Evolutionary conservation across 2,888 invertebrate species (phyloP), one percentile per base, ranked within the genome.

Genomic region (Pollenia amentaria): DNA sequence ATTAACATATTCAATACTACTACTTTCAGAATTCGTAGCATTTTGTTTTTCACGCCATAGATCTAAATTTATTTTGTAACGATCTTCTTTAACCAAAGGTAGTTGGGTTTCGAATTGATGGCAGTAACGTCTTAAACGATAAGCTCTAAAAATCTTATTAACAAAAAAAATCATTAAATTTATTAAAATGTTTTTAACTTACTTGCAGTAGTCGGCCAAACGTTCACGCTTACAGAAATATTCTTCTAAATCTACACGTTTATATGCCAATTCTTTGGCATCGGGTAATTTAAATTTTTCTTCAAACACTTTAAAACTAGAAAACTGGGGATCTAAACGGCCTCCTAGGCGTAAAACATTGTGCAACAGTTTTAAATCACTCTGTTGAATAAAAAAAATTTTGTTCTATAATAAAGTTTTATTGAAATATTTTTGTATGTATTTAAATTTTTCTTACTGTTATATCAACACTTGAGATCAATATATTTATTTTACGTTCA

Each of bases 201-300:
- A 93, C 93, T 92, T 92, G 88, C 93, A 92, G 79, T 91, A 93
- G 79, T 93, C 92, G 40, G 91, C 90, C 4, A 93, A 90, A 64
- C 91, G 90, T 82, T 93, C 93, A 14, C 93, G 90, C 88, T 92
- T 92, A n/a, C 91, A 89, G 87, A 92, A 93, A 82, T 93, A 93
- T 10, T 92, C 91, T 79, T 93, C 93, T 55, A 93, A 89, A 87
- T 92, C 90, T n/a, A 91, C 89, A 46, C 88, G 84, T 70, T 90
- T 91, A 78, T 90, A 90, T 70, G 89, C 89, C 53, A 92, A 90
- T 55, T 92, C 92, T 53, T 91, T 91, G 3, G 90, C 90, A 70
- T 91, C 89, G 0, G 93, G 92, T 46, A 93, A 65, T 80, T 91
- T 90, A 77, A 91, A 93, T 87, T 91, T 92, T 0, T 90, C 89